Evolutionary conservation across 2,113 vertebrate species (phyloP).

Genomic region (Chlorodrepanis virens): DNA sequence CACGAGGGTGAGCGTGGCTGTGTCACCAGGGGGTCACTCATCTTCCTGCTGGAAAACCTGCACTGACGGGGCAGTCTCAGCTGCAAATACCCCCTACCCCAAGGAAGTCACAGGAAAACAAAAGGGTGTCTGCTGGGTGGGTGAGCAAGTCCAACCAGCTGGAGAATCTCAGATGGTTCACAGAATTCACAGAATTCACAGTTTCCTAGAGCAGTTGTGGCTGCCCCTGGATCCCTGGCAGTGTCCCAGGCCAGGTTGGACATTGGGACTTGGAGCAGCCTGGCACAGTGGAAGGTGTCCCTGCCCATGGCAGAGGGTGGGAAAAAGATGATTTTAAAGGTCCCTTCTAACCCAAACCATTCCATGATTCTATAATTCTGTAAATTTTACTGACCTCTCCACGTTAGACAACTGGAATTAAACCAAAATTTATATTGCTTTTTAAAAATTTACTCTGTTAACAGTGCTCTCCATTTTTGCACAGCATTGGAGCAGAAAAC

Average conservation of each 20-base stretch:
- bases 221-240: background rate
- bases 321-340: background rate
- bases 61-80: background rate
- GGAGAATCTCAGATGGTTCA: background rate
- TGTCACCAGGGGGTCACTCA: background rate
- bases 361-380: fast-evolving
- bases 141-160: background rate
- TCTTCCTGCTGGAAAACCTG: background rate
- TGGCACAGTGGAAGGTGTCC: background rate
- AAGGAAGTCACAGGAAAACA: background rate
- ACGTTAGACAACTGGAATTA: background rate
- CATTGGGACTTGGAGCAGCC: background rate
- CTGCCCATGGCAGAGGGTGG: background rate
- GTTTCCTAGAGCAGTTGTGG: background rate
- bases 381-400: background rate
- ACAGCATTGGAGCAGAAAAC: background rate
- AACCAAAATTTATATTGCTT: background rate
- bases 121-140: background rate
- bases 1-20: fast-evolving
- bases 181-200: background rate
- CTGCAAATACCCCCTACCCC: background rate
- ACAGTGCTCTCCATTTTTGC: background rate
- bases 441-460: background rate
- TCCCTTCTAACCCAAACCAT: background rate
- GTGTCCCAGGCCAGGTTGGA: background rate